Conservation (phyloP, 2,113 vertebrate species). For the Oxyruncus cristatus region DNA sequence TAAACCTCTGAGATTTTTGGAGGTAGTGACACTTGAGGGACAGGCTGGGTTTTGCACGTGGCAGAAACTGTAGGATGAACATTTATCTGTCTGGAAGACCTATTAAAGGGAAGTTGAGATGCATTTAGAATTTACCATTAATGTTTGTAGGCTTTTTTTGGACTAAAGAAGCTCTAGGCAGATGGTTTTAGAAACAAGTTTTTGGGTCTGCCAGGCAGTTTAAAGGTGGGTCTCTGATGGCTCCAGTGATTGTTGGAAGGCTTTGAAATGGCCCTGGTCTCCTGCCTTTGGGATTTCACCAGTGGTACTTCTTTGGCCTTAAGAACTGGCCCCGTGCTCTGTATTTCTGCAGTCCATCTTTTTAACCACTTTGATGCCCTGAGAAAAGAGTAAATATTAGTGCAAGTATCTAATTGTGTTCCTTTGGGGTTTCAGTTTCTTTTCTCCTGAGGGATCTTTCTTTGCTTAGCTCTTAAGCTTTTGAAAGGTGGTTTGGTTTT, state of each 20-base stretch:
- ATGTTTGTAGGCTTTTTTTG: background rate
- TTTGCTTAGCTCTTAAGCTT: background rate
- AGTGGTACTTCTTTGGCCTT: fast-evolving
- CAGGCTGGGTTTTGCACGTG: fast-evolving
- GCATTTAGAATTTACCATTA: background rate
- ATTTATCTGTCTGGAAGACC: background rate
- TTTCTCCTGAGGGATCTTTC: background rate
- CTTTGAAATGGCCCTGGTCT: background rate
- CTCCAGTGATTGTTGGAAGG: background rate
- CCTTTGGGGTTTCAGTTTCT: background rate
- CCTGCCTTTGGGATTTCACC: fast-evolving
- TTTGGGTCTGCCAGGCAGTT: background rate
- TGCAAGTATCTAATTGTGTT: background rate
- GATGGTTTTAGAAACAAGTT: background rate
- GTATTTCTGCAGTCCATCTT: background rate
- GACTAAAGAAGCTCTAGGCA: background rate
- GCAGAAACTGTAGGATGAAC: background rate
- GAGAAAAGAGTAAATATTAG: background rate
- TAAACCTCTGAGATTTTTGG: background rate
- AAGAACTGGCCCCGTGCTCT: background rate
- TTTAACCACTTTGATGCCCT: background rate
- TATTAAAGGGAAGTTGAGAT: background rate
- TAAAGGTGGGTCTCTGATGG: background rate
- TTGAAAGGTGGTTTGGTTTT: background rate
- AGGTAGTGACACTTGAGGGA: background rate